A percentile compares a stretch with the other conserved stretches of the same genome.
These are phyloP conservation scores for Lamproptera curius DNA, from an alignment of 2,888 invertebrate genomes.

Conservation along the genomic window DNA sequence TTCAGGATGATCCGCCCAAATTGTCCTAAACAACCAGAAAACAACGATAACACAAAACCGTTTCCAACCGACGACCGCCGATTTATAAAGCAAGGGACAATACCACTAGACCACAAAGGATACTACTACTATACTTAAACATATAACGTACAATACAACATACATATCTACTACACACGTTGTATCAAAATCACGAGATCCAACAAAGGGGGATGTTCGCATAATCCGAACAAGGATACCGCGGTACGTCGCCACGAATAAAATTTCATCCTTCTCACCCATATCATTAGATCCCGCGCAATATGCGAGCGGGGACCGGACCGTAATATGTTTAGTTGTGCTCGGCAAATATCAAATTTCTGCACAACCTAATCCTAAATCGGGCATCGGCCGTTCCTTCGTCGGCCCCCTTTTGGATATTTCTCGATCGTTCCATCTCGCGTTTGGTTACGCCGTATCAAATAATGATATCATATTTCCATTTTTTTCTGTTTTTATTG, in stretches of 20 bases:
- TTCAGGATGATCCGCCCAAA: too few relatives aligned
- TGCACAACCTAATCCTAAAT: constrained; percentile 14
- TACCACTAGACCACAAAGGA: too few relatives aligned
- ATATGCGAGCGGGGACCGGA: constrained; percentile 17
- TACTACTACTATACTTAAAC: too few relatives aligned
- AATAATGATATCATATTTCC: background rate
- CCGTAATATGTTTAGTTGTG: background rate
- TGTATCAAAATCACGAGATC: too few relatives aligned
- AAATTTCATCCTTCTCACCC: constrained; percentile 13
- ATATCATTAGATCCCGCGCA: constrained; percentile 13
- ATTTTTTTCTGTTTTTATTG: background rate
- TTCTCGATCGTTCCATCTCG: background rate
- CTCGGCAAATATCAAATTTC: constrained; percentile 19
- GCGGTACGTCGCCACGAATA: constrained; percentile 7
- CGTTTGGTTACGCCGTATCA: background rate
- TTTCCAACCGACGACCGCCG: too few relatives aligned
- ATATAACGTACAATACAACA: too few relatives aligned
- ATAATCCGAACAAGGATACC: too few relatives aligned
- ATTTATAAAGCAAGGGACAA: too few relatives aligned
- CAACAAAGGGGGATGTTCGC: too few relatives aligned
- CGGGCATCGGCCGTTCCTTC: constrained; percentile 2
- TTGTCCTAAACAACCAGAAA: too few relatives aligned
- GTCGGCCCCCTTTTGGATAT: background rate
- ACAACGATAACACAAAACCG: too few relatives aligned
- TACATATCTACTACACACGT: too few relatives aligned